Conservation (phyloP, 2,888 invertebrate genomes). For the Diogma glabrata region DNA sequence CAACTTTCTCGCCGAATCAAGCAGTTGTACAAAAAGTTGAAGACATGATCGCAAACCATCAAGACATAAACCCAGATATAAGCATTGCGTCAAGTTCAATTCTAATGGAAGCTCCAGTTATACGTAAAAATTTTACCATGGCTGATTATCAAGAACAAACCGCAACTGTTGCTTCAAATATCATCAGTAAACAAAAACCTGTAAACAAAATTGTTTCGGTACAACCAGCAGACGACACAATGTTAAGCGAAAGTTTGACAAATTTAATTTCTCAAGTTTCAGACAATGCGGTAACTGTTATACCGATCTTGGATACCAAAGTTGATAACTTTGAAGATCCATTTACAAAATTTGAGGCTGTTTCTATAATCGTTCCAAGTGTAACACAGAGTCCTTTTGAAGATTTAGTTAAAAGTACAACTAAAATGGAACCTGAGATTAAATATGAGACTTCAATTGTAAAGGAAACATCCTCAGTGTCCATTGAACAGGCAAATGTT, state of each 20-base stretch:
- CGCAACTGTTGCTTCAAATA: conserved; percentile 32
- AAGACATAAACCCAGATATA: conserved; percentile 1
- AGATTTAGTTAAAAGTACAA: background rate
- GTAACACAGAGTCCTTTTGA: too few species aligned
- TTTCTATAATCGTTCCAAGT: conserved; percentile 6
- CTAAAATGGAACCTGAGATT: background rate
- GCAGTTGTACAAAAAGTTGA: conserved; percentile 21
- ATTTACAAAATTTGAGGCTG: conserved; percentile 13
- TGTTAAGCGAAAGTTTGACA: conserved; percentile 19
- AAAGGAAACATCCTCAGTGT: conserved; percentile 15
- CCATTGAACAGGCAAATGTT: background rate
- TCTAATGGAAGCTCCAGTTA: background rate
- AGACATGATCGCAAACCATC: conserved; percentile 18
- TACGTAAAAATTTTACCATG: conserved; percentile 25
- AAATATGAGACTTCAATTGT: conserved; percentile 15
- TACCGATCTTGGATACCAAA: too few species aligned
- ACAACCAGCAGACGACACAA: conserved; percentile 15
- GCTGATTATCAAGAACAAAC: conserved; percentile 32
- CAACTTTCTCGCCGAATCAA: background rate
- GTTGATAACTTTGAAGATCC: conserved; percentile 6
- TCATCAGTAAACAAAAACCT: conserved; percentile 17
- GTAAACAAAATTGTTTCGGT: background rate
- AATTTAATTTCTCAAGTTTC: conserved; percentile 21
- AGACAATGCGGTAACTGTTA: background rate
- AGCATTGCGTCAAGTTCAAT: background rate